phyloP scores from a whole-genome alignment of 2,113 vertebrate genomes.

The Zapornia atra region DNA sequence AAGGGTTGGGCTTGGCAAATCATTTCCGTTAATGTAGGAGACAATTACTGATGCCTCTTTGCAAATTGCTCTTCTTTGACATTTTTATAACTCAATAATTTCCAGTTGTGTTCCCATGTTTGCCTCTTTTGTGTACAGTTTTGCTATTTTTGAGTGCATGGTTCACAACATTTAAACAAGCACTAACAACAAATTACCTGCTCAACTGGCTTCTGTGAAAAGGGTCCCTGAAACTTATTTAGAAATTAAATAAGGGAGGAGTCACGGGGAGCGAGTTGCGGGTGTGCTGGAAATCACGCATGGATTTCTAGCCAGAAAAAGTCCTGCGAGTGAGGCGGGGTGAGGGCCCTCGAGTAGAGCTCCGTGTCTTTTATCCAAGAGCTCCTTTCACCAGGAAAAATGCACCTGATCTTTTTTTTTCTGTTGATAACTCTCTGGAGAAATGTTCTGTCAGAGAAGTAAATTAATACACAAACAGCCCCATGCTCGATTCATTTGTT shows the following conservation, averaged over 20 bases:
- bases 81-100: conserved; percentile 64
- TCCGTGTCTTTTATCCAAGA: background rate
- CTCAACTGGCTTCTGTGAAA: conserved; percentile 69
- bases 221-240: conserved; percentile 51
- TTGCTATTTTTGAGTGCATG: conserved; percentile 67
- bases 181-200: conserved; percentile 72
- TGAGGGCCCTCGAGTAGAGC: background rate
- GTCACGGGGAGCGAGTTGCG: background rate
- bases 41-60: conserved; percentile 56
- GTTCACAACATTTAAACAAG: conserved; percentile 69
- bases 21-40: conserved; percentile 28
- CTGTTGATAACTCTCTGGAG: background rate
- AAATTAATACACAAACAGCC: background rate
- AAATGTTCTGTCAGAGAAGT: background rate
- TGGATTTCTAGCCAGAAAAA: background rate
- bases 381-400: background rate
- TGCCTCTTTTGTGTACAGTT: conserved; percentile 68
- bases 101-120: conserved; percentile 63
- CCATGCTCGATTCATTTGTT: background rate
- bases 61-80: conserved; percentile 65
- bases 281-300: background rate
- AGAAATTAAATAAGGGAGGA: conserved; percentile 33
- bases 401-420: background rate
- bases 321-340: background rate
- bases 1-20: conserved; percentile 58